Base-by-base conservation (phyloP, 2,113 vertebrate species). In the Apaloderma vittatum region DNA sequence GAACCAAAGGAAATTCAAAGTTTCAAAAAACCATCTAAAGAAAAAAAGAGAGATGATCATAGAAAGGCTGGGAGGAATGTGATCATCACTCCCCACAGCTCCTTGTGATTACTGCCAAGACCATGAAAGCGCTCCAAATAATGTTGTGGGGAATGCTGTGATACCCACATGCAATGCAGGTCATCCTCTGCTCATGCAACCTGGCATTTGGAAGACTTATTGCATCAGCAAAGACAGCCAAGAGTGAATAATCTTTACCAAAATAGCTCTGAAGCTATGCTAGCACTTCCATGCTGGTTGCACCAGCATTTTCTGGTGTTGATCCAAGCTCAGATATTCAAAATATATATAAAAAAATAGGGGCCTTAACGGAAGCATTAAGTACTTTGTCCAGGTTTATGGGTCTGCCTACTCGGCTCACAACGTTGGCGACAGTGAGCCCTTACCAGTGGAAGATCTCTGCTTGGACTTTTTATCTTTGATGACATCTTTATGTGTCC, bases 151-250 rank as follows among this genome's bases (percentile, higher is more conserved):
- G 92, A 94, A 92, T 80, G 88, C 96, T 92, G 96, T 83, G 96
- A 97, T 97, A 90, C 72, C 95, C 96, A 97, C 96, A 83, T 80
- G 94, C 90, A 96, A 93, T 86, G 79, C 96, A 93, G 95, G 92
- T 95, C 96, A 96, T 97, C 88, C 96, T 93, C 94, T 96, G 88
- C 80, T 96, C 92, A 9, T 57, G 79, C 95, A 97, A 40, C 93
- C 94, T 96, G 96, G 95, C 96, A 95, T 90, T 96, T 96, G 86
- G 85, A 96, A 92, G 90, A 88, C 83, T 65, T 79, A 91, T 86
- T 97, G 90, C 95, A 94, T 93, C 92, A 97, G 92, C 45, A 13
- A 96, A 96, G 86, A 86, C 68, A 81, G 91, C 68, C 90, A 96
- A 95, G 94, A 85, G 68, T 92, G 91, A 97, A 97, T 92, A 93